Evolutionary conservation across 2,797 vertebrate species (phyloP).

Genomic region (Heteromormyrus szaboi): DNA sequence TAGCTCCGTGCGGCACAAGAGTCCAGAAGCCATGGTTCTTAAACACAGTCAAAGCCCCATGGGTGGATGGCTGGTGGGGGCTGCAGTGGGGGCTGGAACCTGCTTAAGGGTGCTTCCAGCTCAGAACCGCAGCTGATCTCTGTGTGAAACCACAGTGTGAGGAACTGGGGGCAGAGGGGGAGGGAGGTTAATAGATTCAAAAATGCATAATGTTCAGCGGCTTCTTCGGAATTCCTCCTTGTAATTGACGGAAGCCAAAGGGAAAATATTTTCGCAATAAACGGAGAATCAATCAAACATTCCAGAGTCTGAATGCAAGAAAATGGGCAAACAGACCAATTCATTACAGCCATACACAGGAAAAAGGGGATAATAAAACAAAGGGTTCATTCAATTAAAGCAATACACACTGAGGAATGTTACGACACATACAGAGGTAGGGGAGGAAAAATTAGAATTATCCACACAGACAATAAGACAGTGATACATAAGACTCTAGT

Average conservation of each 20-base stretch:
- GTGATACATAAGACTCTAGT: background rate
- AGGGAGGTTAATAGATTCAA: background rate
- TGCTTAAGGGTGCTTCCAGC: slow-evolving; percentile 8
- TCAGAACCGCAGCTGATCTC: background rate
- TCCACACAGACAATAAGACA: background rate
- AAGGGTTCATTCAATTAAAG: background rate
- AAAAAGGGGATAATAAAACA: background rate
- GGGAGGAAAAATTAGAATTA: background rate
- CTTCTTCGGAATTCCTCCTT: background rate
- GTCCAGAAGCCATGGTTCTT: slow-evolving; percentile 25
- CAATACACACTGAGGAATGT: background rate
- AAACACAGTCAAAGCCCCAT: slow-evolving; percentile 9
- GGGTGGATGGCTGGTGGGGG: background rate
- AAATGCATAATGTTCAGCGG: background rate
- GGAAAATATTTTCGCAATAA: slow-evolving; percentile 26
- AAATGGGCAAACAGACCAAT: background rate
- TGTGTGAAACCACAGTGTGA: slow-evolving; percentile 20
- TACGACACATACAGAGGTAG: background rate
- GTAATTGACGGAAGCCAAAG: slow-evolving; percentile 10
- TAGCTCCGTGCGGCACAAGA: slow-evolving; percentile 25
- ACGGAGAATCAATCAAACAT: slow-evolving; percentile 11
- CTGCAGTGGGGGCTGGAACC: slow-evolving; percentile 12
- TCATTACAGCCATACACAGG: background rate
- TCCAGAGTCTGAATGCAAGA: slow-evolving; percentile 1
- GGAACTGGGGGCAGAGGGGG: background rate